These are phyloP conservation scores for Myotis yumanensis DNA, from an alignment of 2,113 vertebrate genomes.

Conservation along the genomic window DNA sequence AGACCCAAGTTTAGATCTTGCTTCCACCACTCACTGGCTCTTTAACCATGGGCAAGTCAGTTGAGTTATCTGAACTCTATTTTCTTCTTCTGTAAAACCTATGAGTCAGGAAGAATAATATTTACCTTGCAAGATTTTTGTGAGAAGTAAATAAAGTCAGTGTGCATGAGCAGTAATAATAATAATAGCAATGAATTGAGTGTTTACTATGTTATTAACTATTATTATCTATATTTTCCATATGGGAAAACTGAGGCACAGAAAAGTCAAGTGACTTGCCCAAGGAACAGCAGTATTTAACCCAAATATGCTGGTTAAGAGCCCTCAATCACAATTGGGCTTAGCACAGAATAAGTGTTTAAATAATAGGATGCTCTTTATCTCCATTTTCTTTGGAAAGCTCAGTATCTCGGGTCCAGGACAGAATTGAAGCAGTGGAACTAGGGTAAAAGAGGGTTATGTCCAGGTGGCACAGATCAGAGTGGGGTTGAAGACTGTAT, in stretches of 20 bases:
- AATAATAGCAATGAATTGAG: background rate
- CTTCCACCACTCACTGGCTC: background rate
- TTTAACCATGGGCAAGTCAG: background rate
- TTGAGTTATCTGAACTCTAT: background rate
- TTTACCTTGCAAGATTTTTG: background rate
- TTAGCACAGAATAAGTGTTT: background rate
- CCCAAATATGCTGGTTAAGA: background rate
- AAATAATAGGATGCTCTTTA: background rate
- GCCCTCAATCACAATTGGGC: background rate
- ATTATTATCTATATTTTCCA: background rate
- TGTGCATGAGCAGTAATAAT: background rate
- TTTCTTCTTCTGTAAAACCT: slow-evolving; percentile 30
- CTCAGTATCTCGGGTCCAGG: background rate
- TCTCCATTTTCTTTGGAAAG: background rate
- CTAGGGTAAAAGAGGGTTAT: background rate
- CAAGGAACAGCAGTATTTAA: background rate
- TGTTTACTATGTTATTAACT: background rate
- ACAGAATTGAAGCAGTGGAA: background rate
- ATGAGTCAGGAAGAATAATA: background rate
- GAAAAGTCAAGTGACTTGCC: background rate
- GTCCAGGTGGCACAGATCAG: background rate
- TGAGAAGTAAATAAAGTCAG: background rate
- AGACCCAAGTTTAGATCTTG: background rate
- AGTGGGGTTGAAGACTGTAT: background rate
- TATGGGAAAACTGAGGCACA: background rate